Base-by-base conservation (phyloP, 2,113 vertebrate genomes). In the Pangasianodon hypophthalmus region DNA sequence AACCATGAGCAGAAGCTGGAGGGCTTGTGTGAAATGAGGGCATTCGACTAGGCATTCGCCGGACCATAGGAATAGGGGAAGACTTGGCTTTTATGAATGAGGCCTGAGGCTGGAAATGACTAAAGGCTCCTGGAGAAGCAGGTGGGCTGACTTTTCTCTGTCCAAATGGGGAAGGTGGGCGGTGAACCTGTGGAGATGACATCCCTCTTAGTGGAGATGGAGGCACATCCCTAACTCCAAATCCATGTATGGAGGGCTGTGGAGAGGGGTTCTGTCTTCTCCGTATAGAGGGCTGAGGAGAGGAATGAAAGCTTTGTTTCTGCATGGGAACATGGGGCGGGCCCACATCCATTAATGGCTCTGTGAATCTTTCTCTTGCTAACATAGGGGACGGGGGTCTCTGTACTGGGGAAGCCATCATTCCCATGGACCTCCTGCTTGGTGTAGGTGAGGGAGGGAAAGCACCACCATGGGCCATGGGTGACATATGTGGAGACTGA, bases 161-260 rank as follows among this genome's bases (percentile, higher is more conserved):
- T 52, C 80, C 73, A 87, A 41, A 62, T 85, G 92, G 91, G 83
- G 92, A 90, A 84, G 95, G 82, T 64, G 92, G 87, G 67, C 90
- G 92, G 91, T 94, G 86, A 89, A 95, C 90, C 93, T 94, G 92
- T 86, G 92, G 94, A 95, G 89, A 93, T 93, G 91, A 94, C 90
- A 93, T 91, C 85, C 96, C 96, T 94, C 94, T 91, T 11, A 91
- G 90, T 46, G 89, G 91, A 58, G 80, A 94, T 86, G 58, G 80
- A 24, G 88, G 85, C 62, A 86, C 84, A 86, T 88, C 91, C 56
- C 88, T 90, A 44, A 92, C 92, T 75, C 92, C 84, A n/a, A 94
- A 92, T 83, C 87, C 92, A 87, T 91, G 93, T 10, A 92, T 87
- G 13, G 94, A 93, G 14, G 91, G 93, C 52, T 95, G 96, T 73